phyloP scores from a whole-genome alignment of 2,888 invertebrate species.

The Epinotia demarniana region DNA sequence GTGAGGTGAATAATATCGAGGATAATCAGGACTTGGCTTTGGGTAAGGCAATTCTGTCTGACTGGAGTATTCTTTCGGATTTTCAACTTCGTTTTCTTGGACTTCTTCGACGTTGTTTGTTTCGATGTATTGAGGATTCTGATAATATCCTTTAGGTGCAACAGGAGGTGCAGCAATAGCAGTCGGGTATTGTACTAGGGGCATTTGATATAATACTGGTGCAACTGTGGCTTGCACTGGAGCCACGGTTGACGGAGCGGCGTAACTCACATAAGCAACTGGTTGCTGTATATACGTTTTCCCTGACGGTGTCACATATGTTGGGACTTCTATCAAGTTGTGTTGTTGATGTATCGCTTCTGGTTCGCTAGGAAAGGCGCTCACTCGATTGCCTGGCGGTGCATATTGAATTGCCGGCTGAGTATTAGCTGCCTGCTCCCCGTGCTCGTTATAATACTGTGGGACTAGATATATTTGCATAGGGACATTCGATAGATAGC shows the following conservation, averaged over 20 bases:
- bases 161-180: constrained; percentile 62
- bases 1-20: constrained; percentile 70
- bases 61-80: constrained; percentile 61
- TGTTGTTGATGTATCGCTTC: constrained; percentile 65
- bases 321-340: constrained; percentile 70
- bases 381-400: constrained; percentile 53
- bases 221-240: constrained; percentile 57
- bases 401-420: constrained; percentile 62
- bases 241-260: constrained; percentile 64
- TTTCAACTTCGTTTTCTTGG: constrained; percentile 61
- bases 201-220: constrained; percentile 61
- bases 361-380: constrained; percentile 59
- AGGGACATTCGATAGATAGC: constrained; percentile 77
- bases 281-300: constrained; percentile 66
- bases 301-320: constrained; percentile 63
- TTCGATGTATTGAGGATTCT: constrained; percentile 62
- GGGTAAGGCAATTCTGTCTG: constrained; percentile 63
- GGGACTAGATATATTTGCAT: constrained; percentile 81
- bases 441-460: constrained; percentile 69
- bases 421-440: constrained; percentile 55
- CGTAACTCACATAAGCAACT: constrained; percentile 66
- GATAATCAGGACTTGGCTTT: constrained; percentile 59
- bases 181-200: constrained; percentile 65
- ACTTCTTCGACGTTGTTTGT: constrained; percentile 65
- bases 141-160: constrained; percentile 64